phyloP scores from a whole-genome alignment of 2,113 vertebrate genomes.

The Tachuris rubrigastra region DNA sequence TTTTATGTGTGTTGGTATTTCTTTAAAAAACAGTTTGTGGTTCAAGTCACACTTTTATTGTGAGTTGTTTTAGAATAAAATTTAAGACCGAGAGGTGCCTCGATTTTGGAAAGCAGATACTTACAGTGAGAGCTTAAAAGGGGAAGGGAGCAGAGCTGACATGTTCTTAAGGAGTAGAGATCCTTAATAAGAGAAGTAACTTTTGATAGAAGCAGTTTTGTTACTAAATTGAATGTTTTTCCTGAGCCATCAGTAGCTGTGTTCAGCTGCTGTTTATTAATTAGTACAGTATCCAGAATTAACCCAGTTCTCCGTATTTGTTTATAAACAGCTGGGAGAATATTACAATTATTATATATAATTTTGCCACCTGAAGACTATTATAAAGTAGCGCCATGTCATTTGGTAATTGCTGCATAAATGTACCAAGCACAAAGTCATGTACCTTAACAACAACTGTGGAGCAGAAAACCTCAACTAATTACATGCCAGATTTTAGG shows the following conservation, averaged over 20 bases:
- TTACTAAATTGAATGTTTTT: slow-evolving; percentile 59
- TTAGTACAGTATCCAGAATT: slow-evolving; percentile 59
- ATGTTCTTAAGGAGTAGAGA: slow-evolving; percentile 46
- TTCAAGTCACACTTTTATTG: slow-evolving; percentile 33
- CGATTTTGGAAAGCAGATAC: slow-evolving; percentile 58
- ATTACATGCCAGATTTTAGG: neutral
- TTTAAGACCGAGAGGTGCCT: slow-evolving; percentile 37
- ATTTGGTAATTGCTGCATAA: slow-evolving; percentile 43
- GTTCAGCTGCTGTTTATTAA: slow-evolving; percentile 59
- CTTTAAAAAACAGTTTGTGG: slow-evolving; percentile 15
- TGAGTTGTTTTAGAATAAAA: slow-evolving; percentile 29
- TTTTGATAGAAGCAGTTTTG: neutral
- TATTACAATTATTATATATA: neutral
- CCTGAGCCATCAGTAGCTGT: slow-evolving; percentile 55
- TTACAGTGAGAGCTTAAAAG: slow-evolving; percentile 56
- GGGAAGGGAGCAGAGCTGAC: slow-evolving; percentile 50
- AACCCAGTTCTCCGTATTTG: slow-evolving; percentile 50
- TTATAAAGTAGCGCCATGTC: neutral
- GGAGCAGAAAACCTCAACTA: neutral
- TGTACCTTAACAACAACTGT: neutral
- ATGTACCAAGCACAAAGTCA: neutral
- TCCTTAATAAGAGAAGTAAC: slow-evolving; percentile 35
- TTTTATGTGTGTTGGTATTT: slow-evolving; percentile 28
- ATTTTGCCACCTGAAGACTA: slow-evolving; percentile 51
- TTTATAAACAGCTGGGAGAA: slow-evolving; percentile 52